A percentile compares a stretch with the other conserved stretches of the same genome.
Evolutionary conservation across 2,888 invertebrate species (phyloP).

Genomic region (Ochropleura leucogaster): DNA sequence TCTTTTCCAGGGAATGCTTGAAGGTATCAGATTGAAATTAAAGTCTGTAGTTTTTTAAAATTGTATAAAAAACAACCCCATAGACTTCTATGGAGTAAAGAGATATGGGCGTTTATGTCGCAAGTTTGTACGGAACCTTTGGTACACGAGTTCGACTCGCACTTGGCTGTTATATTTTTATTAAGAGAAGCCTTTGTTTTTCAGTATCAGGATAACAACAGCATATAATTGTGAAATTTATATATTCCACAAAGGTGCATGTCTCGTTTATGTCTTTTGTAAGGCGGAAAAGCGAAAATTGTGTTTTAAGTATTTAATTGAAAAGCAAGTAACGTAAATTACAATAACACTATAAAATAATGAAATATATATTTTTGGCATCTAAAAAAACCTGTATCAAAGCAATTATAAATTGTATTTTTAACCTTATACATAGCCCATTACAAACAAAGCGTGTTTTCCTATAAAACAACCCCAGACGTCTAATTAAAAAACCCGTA

Average conservation of each 20-base stretch:
- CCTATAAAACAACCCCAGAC: conserved; percentile 59
- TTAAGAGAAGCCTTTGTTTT: rapidly evolving
- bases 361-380: neutral
- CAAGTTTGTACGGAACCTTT: too few species aligned
- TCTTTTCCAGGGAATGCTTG: too few species aligned
- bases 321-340: too few species aligned
- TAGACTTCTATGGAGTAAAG: too few species aligned
- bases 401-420: neutral
- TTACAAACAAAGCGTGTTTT: conserved; percentile 5
- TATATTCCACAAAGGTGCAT: neutral
- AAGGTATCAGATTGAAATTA: too few species aligned
- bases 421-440: too few species aligned
- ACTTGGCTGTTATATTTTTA: neutral
- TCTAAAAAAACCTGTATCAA: neutral
- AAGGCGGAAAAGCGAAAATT: neutral
- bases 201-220: neutral
- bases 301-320: neutral
- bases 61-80: too few species aligned
- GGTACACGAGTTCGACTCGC: too few species aligned
- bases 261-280: conserved; percentile 68
- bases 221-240: too few species aligned
- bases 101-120: too few species aligned
- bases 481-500: conserved; percentile 60
- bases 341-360: neutral
- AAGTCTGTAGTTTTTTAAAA: too few species aligned